Percentiles rank a stretch among this genome's conserved stretches.
These are phyloP conservation scores for sheep (Ovis aries) DNA, from an alignment of 2,113 vertebrate genomes.

Conservation along the genomic window ARS-UI_Ramb_v3.0 NC_056076.1:43300001-43300500, in stretches of 20 bases:
- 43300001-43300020: background rate
- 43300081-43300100: background rate
- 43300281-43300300: constrained; percentile 3
- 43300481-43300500: background rate
- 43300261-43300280: background rate
- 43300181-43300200: background rate
- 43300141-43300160: background rate
- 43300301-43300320: constrained; percentile 27
- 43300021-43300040: background rate
- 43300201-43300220: background rate
- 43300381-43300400: background rate
- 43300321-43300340: background rate
- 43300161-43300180: background rate
- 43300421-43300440: background rate
- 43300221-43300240: background rate
- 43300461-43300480: background rate
- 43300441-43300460: background rate
- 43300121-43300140: background rate
- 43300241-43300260: background rate
- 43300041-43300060: background rate
- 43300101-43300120: background rate
- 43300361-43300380: background rate
- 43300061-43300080: background rate
- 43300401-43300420: rapidly evolving
- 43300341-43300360: background rate